phyloP scores from a whole-genome alignment of 2,797 vertebrate genomes.

The Cephalopachus bancanus region DNA sequence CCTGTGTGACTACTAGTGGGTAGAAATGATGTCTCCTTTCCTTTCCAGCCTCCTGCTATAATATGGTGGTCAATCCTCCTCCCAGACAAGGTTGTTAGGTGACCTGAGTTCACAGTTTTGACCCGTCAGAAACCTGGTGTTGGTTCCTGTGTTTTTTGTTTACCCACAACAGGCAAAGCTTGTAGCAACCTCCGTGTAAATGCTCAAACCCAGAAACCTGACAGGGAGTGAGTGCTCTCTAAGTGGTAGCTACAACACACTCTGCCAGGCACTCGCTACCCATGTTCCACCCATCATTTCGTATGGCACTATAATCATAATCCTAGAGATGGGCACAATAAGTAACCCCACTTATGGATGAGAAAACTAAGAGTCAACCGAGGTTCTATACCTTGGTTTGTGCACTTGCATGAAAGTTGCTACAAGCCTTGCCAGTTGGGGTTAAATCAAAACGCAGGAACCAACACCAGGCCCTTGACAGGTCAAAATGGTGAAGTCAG shows the following conservation, averaged over 20 bases:
- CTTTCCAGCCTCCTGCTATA: neutral
- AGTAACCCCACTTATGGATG: neutral
- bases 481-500: neutral
- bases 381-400: neutral
- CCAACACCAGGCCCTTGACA: neutral
- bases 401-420: neutral
- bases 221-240: neutral
- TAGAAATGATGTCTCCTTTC: neutral
- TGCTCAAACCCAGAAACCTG: neutral
- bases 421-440: neutral
- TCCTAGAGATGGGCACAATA: neutral
- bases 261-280: neutral
- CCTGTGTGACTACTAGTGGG: neutral
- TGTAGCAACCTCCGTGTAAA: neutral
- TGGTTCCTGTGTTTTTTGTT: slow-evolving; percentile 3
- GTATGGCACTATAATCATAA: neutral
- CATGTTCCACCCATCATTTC: neutral
- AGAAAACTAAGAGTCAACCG: slow-evolving; percentile 21
- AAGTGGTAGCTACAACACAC: neutral
- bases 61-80: slow-evolving; percentile 22
- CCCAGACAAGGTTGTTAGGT: slow-evolving; percentile 12
- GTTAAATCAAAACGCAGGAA: neutral
- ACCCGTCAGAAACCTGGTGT: neutral
- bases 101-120: slow-evolving; percentile 20
- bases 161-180: neutral